Evolutionary conservation across 2,113 vertebrate species (phyloP).

Genomic region (Eolophus roseicapilla): DNA sequence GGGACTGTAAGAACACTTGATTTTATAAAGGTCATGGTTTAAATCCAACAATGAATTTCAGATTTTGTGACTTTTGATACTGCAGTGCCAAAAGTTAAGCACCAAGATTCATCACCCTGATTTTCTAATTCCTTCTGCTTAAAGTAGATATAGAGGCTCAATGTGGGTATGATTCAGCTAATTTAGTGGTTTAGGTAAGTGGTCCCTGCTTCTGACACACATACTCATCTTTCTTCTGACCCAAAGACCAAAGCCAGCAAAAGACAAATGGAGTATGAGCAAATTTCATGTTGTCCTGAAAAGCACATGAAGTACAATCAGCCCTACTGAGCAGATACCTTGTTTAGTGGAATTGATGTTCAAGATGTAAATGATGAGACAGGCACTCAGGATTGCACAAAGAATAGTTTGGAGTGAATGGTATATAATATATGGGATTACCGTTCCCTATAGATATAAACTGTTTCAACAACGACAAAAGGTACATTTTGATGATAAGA

Average conservation of each 20-base stretch:
- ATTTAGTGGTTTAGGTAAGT: not conserved
- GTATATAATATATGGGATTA: not conserved
- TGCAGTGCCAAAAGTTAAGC: not conserved
- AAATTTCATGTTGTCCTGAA: not conserved
- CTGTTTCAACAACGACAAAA: not conserved
- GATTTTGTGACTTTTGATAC: constrained; percentile 11
- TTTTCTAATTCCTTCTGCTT: not conserved
- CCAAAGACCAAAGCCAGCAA: not conserved
- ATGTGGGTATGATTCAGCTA: not conserved
- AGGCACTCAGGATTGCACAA: not conserved
- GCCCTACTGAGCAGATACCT: not conserved
- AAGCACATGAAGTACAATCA: not conserved
- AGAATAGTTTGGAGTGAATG: not conserved
- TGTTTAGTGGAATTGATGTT: not conserved
- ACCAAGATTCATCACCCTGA: not conserved
- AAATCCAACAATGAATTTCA: constrained; percentile 6
- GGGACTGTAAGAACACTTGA: not conserved
- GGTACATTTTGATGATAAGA: not conserved
- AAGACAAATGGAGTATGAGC: not conserved
- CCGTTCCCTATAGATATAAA: not conserved
- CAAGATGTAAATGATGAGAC: not conserved
- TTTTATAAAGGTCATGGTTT: constrained; percentile 21
- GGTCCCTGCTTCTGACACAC: not conserved
- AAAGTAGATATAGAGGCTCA: not conserved
- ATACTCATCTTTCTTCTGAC: not conserved